Evolutionary conservation across 2,797 vertebrate genomes (phyloP), one percentile per base, ranked within the genome.

Genomic region (Lacerta viridis): DNA sequence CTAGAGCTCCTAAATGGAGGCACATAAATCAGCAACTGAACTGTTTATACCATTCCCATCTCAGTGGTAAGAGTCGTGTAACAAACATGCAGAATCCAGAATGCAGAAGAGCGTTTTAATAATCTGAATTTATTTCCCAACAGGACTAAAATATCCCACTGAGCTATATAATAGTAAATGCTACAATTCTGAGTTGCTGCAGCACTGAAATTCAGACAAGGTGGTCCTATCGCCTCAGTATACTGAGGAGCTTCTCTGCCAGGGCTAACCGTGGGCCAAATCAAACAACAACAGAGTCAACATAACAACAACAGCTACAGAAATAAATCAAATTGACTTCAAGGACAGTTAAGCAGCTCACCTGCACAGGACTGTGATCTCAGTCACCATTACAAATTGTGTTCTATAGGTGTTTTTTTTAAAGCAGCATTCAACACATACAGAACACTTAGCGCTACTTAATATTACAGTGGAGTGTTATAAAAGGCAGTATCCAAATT

Each of bases 21-120:
- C 92, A 11, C 23, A 86, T 91, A 90, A 87, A 4, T 1, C n/a
- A 86, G 27, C 61, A 69, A 69, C 2, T 41, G 33, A 39, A 23
- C 7, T 59, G 9, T 71, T 8, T 27, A n/a, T 59, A 41, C 77
- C 13, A 7, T 1, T 36, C 29, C 29, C 29, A 68, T 17, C 64
- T 61, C 9, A 29, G 33, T 23, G 2, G 5, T 43, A 72, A 39
- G 61, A 59, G 10, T n/a, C 23, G 59, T 27, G 20, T 3, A 68
- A 39, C 41, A 66, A 78, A 43, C 17, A 25, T 39, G 74, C 9
- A 43, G n/a, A 64, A 15, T 41, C 3, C 17, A 82, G 80, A 46
- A 5, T 39, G 39, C 4, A 41, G 25, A 76, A 71, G 27, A 55
- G 27, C 36, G 25, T 77, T 25, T 39, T 5, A n/a, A 41, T 77